Evolutionary conservation across 1,140 invertebrate species (phyloP), one percentile per base, ranked within the genome.

Genomic region (Arctopsyche grandis): DNA sequence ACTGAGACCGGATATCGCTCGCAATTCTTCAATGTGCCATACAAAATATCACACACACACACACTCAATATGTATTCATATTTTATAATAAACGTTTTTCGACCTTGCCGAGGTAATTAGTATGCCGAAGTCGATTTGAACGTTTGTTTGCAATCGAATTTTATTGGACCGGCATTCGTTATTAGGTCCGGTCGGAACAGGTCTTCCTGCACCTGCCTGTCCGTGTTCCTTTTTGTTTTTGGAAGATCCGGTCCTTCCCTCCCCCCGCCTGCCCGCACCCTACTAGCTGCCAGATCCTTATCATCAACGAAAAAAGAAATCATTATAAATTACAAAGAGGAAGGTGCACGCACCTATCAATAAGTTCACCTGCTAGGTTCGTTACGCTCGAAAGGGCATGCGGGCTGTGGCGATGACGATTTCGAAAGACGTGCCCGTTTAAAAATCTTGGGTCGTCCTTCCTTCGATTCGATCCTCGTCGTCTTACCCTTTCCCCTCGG

Each of bases 371-470:
- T 89, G 88, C 86, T 86, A 84, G 85, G 79, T 79, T 69, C 86
- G 87, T 89, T 88, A 87, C 86, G 86, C 85, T 85, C 87, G 85
- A 88, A 88, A 86, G 87, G 87, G 84, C 82, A 84, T 82, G 85
- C 79, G 79, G 79, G 79, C 43, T 69, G 22, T 24, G 19, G 7
- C 19, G 9, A 69, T 9, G 52, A 43, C 38, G 75, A 46, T 26
- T 77, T n/a, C 16, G 56, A 48, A 52, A 22, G 10, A n/a, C 10
- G 44, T 14, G 22, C 44, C 43, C 75, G 10, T 46, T 75, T 43
- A 26, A 43, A 63, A 76, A 76, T 43, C 74, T 76, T 56, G 38
- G 5, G 14, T 60, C n/a, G 38, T 43, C 14, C 26, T 21, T 14
- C 22, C 22, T 60, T 60, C 7, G 16, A 10, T 60, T 21, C 58